Base-by-base conservation (phyloP, 1,140 invertebrate genomes). In the Oedothorax gibbosus region DNA sequence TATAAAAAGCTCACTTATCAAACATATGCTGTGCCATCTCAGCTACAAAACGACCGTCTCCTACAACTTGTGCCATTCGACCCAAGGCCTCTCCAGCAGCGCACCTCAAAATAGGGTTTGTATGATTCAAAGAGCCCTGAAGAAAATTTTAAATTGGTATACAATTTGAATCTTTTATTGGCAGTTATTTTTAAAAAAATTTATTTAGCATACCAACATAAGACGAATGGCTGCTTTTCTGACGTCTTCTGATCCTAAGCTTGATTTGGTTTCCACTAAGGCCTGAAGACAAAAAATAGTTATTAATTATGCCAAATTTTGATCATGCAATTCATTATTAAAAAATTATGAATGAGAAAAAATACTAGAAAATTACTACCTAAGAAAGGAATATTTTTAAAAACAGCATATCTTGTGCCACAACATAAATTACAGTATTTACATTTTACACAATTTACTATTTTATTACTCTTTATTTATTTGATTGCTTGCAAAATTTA, bases 1-100 rank as follows among this genome's bases (percentile, higher is more conserved):
- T 60, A 60, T 60, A 60, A 4, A 54, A 53, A n/a, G 0, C 72
- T 49, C 65, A 91, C 88, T 94, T 93, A 89, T 98, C 96, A 89
- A 98, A 97, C 90, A 95, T 96, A 73, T 93, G 95, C 90, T 98
- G 96, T 0, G 96, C 95, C 88, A 97, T 92, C 90, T 97, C 95
- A 53, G 96, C 96, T 5, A 97, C 96, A 89, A 97, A 98, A 87
- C 95, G 93, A 0, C 94, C 93, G 90, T 96, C 95, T 7, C 92
- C 93, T 20, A 96, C 93, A 9, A 96, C 96, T 90, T 98, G 96
- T 9, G 96, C 95, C 90, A 98, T 93, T 87, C 97, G 90, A 73
- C 97, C 96, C 86, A 99, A 89, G 72, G 96, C 93, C 92, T 99
- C 94, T 79, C 95, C 94, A 69, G 96, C 93, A 12, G 95, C 94